These are phyloP conservation scores for Hexactinellida sp. DNA, from an alignment of 37 sponge, comb jelly and placozoan species.

Conservation along the genomic window DNA sequence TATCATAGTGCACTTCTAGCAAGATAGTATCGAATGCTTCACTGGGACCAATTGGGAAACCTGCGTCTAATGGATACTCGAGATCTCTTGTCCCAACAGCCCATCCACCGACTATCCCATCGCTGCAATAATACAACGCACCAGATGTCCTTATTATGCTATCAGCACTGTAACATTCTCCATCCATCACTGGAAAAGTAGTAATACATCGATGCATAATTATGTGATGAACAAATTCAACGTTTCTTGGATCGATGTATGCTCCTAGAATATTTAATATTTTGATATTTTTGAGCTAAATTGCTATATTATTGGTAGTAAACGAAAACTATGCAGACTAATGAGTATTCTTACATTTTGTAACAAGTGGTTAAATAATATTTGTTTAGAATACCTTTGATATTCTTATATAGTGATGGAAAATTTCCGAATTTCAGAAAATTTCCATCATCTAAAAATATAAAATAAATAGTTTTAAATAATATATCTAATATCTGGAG, in stretches of 20 bases:
- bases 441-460: too few species aligned
- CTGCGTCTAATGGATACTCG: slow-evolving; percentile 33
- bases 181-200: not conserved
- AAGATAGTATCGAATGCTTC: slow-evolving; percentile 16
- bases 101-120: not conserved
- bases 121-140: not conserved
- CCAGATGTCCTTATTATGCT: not conserved
- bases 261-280: not conserved
- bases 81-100: slow-evolving; percentile 5
- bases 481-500: too few species aligned
- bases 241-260: not conserved
- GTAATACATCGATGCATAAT: not conserved
- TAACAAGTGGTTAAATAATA: too few species aligned
- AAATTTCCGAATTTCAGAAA: too few species aligned
- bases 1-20: slow-evolving; percentile 50
- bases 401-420: too few species aligned
- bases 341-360: too few species aligned
- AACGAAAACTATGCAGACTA: too few species aligned
- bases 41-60: slow-evolving; percentile 40
- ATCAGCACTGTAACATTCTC: not conserved
- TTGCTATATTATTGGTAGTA: too few species aligned
- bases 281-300: not conserved
- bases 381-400: too few species aligned
- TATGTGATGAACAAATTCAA: not conserved
- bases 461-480: too few species aligned